phyloP scores from a whole-genome alignment of 2,888 invertebrate genomes.

The Lycocerus yunnanus region DNA sequence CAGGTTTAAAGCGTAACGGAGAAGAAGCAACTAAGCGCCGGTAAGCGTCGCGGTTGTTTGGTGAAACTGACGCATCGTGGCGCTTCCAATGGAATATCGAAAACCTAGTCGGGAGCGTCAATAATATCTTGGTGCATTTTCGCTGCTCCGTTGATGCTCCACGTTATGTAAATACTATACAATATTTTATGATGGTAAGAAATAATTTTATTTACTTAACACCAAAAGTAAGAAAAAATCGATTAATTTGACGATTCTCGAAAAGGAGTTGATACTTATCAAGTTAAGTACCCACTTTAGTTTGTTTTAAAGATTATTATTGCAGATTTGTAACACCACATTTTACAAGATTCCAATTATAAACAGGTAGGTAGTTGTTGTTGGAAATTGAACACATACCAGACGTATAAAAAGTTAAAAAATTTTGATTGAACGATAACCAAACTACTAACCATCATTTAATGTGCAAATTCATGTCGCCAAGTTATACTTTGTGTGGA shows the following conservation, averaged over 20 bases:
- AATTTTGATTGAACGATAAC: conserved; percentile 45
- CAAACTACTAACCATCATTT: conserved; percentile 43
- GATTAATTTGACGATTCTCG: neutral
- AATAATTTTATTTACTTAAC: neutral
- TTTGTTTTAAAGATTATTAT: neutral
- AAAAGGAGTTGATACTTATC: neutral
- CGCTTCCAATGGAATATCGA: neutral
- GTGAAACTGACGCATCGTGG: conserved; percentile 11
- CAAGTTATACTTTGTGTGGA: conserved; percentile 29
- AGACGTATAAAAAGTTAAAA: conserved; percentile 28
- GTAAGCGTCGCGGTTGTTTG: conserved; percentile 15
- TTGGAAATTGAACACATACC: conserved; percentile 20
- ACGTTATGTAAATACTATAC: neutral
- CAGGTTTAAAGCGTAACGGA: neutral
- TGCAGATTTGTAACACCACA: neutral
- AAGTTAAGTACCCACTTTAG: neutral
- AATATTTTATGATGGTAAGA: neutral
- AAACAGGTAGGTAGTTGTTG: neutral
- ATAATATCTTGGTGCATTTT: neutral
- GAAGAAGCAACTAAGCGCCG: conserved; percentile 16
- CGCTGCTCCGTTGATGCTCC: neutral
- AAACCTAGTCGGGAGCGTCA: neutral
- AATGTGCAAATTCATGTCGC: conserved; percentile 51
- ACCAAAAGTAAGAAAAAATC: neutral
- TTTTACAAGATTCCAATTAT: neutral